Percentiles rank a stretch among this genome's conserved stretches.
These are phyloP conservation scores for Bos javanicus DNA, from an alignment of 2,113 vertebrate genomes.

Conservation along the genomic window DNA sequence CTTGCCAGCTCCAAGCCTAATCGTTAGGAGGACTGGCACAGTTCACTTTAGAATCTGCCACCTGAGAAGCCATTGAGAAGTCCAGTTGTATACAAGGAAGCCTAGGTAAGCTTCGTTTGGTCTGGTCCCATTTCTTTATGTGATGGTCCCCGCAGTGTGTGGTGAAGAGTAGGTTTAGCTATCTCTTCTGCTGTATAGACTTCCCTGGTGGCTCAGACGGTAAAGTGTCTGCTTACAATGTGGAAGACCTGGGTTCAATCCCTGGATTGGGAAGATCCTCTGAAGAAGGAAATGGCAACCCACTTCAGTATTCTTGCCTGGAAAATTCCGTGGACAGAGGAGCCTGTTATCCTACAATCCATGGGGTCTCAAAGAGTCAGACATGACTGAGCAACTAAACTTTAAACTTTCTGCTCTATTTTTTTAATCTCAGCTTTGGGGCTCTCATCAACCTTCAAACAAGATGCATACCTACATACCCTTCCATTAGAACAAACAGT, in stretches of 20 bases:
- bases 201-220: no score
- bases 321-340: not conserved
- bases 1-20: not conserved
- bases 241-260: not conserved
- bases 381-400: not conserved
- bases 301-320: no score
- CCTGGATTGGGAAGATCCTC: no score
- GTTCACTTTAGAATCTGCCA: not conserved
- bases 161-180: not conserved
- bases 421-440: not conserved
- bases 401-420: not conserved
- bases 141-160: not conserved
- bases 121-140: not conserved
- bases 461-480: not conserved
- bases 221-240: not conserved
- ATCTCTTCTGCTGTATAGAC: not conserved
- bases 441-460: not conserved
- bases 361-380: fast-evolving
- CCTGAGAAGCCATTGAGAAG: not conserved
- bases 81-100: not conserved
- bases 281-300: no score
- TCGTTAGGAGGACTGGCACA: not conserved
- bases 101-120: not conserved
- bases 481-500: not conserved
- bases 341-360: not conserved